Evolutionary conservation across 2,797 vertebrate genomes (phyloP), one percentile per base, ranked within the genome.

Genomic region (Furcifer pardalis): DNA sequence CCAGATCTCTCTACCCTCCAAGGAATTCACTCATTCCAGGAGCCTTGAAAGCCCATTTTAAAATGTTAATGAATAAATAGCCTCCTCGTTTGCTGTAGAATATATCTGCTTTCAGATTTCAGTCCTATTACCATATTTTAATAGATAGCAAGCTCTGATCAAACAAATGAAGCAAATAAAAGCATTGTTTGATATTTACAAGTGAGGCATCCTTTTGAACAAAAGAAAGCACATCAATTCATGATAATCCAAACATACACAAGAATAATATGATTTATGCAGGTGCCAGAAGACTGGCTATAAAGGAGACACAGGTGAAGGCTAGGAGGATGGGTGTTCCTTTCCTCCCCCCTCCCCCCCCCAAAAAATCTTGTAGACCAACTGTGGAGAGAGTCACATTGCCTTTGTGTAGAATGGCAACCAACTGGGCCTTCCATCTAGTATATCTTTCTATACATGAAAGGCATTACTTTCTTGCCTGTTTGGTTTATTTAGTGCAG

Each of bases 121-220:
- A 13, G 5, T 46, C 32, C 46, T 40, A 21, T 59, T 79, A 17
- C 0, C 75, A 13, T 59, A 46, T 72, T 35, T 9, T 59, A 83
- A 30, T 52, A 68, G 1, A 68, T 68, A 72, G 0, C 81, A 68
- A 79, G 42, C 37, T 30, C 71, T 37, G 4, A 42, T 56, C 44
- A 83, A 59, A 72, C 80, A 79, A 82, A 1, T 42, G 52, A 19
- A 42, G 83, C 77, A 73, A n/a, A 79, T 5, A 82, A 84, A 78
- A 1, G 0, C 0, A 2, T 74, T 73, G 76, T 2, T 65, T 79
- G 5, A 13, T 81, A 6, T 40, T 79, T 89, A 52, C 17, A 44
- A 60, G 59, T 9, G 7, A 7, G 60, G 0, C 13, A 35, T 12
- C 10, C 1, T 49, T 7, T 4, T 19, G 44, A 73, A 35, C 12